These are phyloP conservation scores for Trachelus stipa DNA, from an alignment of 2,888 invertebrate species.

Conservation along the genomic window DNA sequence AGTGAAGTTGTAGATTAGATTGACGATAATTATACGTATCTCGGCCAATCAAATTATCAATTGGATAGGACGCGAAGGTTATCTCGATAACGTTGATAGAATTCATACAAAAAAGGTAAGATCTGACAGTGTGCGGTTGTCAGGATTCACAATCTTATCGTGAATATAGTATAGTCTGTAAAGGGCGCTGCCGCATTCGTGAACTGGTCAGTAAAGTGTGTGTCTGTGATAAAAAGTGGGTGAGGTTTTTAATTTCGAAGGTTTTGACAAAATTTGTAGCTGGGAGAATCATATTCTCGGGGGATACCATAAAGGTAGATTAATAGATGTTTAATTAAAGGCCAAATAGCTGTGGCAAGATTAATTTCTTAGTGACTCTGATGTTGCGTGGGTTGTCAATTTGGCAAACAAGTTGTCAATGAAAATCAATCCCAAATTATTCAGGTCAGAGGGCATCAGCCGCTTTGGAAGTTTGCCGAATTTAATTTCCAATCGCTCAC, in stretches of 20 bases:
- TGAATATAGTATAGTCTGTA: conserved; percentile 46
- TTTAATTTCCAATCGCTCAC: conserved; percentile 45
- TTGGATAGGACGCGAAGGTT: not conserved
- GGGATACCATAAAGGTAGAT: not conserved
- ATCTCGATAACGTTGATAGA: not conserved
- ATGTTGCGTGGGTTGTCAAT: conserved; percentile 34
- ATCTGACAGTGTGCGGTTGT: not conserved
- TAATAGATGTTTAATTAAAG: not conserved
- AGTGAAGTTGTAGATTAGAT: not conserved
- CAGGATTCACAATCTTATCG: conserved; percentile 25
- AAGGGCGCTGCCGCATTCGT: conserved; percentile 61
- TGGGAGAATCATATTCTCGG: not conserved
- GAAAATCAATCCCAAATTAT: conserved; percentile 60
- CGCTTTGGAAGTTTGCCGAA: conserved; percentile 58
- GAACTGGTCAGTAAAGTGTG: conserved; percentile 47
- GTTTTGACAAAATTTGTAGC: conserved; percentile 7
- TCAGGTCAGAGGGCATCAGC: conserved; percentile 60
- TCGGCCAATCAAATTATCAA: not conserved
- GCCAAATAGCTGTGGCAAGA: not conserved
- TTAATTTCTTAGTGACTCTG: not conserved
- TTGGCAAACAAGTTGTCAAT: conserved; percentile 58
- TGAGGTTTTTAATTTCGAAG: conserved; percentile 38
- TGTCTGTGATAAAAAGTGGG: conserved; percentile 47
- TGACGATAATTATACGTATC: not conserved
- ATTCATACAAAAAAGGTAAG: not conserved